A percentile compares a stretch with the other conserved stretches of the same genome.
phyloP scores from a whole-genome alignment of 2,113 vertebrate genomes.

The Hirundichthys speculiger region DNA sequence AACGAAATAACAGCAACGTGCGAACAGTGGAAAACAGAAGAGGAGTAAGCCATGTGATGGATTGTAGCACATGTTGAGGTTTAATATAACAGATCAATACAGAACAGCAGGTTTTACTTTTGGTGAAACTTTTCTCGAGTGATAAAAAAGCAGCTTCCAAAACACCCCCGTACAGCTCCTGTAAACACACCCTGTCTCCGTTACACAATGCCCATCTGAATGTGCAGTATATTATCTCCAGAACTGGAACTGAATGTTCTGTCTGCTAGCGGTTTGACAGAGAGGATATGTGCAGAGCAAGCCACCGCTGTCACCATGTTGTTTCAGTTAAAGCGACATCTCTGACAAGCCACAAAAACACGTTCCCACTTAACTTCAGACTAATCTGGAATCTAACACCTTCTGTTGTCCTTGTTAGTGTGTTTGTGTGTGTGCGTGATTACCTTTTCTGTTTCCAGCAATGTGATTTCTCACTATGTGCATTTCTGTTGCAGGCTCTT shows the following conservation, averaged over 20 bases:
- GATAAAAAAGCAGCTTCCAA: neutral
- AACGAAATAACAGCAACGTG: too few relatives aligned
- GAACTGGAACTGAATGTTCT: slow-evolving; percentile 11
- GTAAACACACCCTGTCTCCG: neutral
- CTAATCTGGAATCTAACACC: slow-evolving; percentile 48
- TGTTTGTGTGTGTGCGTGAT: slow-evolving; percentile 11
- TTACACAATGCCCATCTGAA: slow-evolving; percentile 1
- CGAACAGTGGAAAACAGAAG: too few relatives aligned
- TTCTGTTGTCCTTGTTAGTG: slow-evolving; percentile 16
- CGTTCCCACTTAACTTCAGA: slow-evolving; percentile 40
- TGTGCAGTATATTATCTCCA: slow-evolving; percentile 15
- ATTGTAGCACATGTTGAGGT: too few relatives aligned
- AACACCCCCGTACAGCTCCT: neutral
- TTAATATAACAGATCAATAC: too few relatives aligned
- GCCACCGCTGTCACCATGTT: slow-evolving; percentile 39
- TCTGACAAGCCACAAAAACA: slow-evolving; percentile 44
- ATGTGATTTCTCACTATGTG: slow-evolving; percentile 1
- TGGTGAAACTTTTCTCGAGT: neutral
- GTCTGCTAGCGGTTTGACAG: slow-evolving; percentile 36
- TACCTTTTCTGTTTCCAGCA: neutral
- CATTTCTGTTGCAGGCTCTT: slow-evolving; percentile 2
- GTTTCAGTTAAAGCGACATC: slow-evolving; percentile 15
- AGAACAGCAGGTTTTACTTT: slow-evolving; percentile 1
- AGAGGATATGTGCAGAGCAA: slow-evolving; percentile 25
- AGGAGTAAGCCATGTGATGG: too few relatives aligned